These are phyloP conservation scores for Amyelois transitella DNA, from an alignment of 1,140 invertebrate species.

Conservation along the genomic window DNA sequence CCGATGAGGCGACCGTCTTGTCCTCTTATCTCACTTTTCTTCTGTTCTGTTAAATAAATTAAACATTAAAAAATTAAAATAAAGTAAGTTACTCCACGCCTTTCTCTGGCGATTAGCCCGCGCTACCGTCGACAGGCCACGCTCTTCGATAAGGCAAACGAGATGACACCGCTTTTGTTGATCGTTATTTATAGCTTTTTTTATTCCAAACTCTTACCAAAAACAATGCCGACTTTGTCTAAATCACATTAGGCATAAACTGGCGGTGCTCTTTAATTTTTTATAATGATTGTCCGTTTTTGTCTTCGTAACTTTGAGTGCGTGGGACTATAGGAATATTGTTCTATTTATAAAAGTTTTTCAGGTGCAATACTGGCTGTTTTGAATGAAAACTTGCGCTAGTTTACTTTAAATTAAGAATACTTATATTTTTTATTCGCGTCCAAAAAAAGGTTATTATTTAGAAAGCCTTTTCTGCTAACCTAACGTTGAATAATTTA, in stretches of 20 bases:
- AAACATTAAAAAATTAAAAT: too few relatives aligned
- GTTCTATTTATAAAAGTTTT: not conserved
- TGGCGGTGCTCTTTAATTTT: conserved; percentile 7
- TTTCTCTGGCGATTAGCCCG: conserved; percentile 8
- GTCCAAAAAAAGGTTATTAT: too few relatives aligned
- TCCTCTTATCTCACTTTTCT: too few relatives aligned
- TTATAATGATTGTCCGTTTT: not conserved
- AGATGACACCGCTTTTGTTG: conserved; percentile 29
- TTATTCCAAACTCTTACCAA: conserved; percentile 12
- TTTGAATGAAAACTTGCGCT: not conserved
- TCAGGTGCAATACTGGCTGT: not conserved
- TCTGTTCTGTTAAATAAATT: too few relatives aligned
- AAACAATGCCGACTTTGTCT: conserved; percentile 15
- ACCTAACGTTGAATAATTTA: not conserved
- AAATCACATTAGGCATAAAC: conserved; percentile 17
- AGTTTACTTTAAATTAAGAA: not conserved
- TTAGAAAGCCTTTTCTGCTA: not conserved
- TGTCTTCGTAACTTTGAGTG: not conserved
- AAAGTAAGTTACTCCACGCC: conserved; percentile 14
- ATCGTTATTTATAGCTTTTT: conserved; percentile 30
- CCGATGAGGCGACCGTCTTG: too few relatives aligned
- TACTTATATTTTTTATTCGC: too few relatives aligned
- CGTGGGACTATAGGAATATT: not conserved
- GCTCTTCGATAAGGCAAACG: conserved; percentile 18
- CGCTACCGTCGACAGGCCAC: conserved; percentile 15